Evolutionary conservation across 2,797 vertebrate species (phyloP).

Genomic region (Lepilemur septentrionalis): DNA sequence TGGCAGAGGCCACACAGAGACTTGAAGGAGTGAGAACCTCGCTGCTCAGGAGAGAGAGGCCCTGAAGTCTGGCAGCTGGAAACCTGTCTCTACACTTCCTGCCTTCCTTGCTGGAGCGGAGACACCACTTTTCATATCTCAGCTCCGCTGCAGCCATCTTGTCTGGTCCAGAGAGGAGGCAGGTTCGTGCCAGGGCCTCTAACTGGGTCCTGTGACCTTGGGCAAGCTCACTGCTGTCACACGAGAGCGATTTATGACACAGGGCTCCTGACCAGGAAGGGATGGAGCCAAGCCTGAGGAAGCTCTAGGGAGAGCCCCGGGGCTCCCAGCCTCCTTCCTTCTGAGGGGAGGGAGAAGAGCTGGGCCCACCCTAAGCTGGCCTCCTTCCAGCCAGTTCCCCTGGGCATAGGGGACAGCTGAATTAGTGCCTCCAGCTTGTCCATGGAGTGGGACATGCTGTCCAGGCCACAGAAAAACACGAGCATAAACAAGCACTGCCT

Average conservation of each 20-base stretch:
- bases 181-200: background rate
- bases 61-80: background rate
- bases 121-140: background rate
- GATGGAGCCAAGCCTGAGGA: background rate
- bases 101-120: background rate
- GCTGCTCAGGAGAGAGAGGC: background rate
- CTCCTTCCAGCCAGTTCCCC: background rate
- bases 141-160: background rate
- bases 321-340: background rate
- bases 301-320: background rate
- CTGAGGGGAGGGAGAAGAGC: background rate
- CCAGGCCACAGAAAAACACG: slow-evolving; percentile 29
- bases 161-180: background rate
- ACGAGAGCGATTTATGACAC: background rate
- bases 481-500: slow-evolving; percentile 49
- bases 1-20: background rate
- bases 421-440: slow-evolving; percentile 11
- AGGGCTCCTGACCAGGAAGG: background rate
- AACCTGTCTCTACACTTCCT: background rate
- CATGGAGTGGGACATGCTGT: slow-evolving; percentile 8
- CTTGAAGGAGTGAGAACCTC: background rate
- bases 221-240: background rate
- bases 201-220: background rate
- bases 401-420: background rate
- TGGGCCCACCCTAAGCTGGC: background rate